Evolutionary conservation across 1,140 invertebrate species (phyloP), one percentile per base, ranked within the genome.

Genomic region (Campoletis sonorensis): DNA sequence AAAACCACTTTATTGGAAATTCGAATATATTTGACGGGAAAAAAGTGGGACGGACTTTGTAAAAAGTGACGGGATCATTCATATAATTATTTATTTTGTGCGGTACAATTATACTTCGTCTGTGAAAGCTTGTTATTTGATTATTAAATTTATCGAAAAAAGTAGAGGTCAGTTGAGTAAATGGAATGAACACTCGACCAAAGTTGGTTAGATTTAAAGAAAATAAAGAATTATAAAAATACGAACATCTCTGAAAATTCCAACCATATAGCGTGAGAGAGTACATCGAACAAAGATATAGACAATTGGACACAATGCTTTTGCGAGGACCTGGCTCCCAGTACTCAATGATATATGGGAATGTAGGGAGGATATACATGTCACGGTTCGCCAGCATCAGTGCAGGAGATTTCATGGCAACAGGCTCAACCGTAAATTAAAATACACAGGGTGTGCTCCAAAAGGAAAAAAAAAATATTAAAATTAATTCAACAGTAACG

Each of bases 331-430:
- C 54, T 27, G 5, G 21, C 58, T 70, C 37, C 58, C 16, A 71
- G 67, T n/a, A 67, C 54, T 27, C 81, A 78, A 79, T 85, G 86
- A 86, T 85, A 84, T 85, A 85, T 85, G 84, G 79, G 79, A 83
- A 83, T 83, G 76, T 83, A 81, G 81, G 45, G 79, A 67, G 79
- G 80, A 82, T 83, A 82, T 85, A 79, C 76, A 71, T 76, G 82
- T 83, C 54, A 80, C 79, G 81, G 79, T 77, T 49, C 79, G 76
- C 75, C 58, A 81, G 82, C 54, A 72, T 40, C 70, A 49, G 30
- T 49, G 45, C 18, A 40, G 37, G 30, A 26, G 70, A 30, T 72
- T 67, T 81, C 83, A 85, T 83, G 82, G 82, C 73, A 85, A 85
- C 82, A 49, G n/a, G 51, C 45, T 26, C 23, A 13, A 64, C n/a